Conservation (phyloP, 2,797 vertebrate species). For the Corythornis leucogaster region DNA sequence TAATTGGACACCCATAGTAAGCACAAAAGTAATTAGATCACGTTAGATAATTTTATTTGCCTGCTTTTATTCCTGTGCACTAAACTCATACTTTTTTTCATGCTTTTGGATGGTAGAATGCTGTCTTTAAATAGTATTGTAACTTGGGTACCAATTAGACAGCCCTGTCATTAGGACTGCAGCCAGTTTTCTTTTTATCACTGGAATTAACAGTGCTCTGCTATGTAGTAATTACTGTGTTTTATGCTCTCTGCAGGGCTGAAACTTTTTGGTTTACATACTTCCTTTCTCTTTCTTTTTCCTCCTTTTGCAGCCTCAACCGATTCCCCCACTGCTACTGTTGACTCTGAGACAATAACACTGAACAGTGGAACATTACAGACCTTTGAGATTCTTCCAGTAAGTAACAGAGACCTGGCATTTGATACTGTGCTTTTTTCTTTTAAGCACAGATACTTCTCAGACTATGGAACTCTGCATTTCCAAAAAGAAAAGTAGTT, state of each 20-base stretch:
- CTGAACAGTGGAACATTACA: conserved; percentile 93
- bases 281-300: neutral
- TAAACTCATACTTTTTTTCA: neutral
- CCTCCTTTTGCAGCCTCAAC: conserved; percentile 76
- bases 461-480: neutral
- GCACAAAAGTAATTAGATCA: neutral
- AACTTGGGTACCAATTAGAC: conserved; percentile 16
- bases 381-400: conserved; percentile 97
- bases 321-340: conserved; percentile 81
- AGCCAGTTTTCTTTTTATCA: conserved; percentile 3
- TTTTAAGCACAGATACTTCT: neutral
- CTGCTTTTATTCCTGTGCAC: neutral
- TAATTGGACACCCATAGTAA: neutral
- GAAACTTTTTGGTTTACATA: conserved; percentile 3
- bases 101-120: neutral
- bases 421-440: neutral
- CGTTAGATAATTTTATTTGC: neutral
- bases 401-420: conserved; percentile 76
- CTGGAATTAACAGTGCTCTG: neutral
- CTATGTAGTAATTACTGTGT: conserved; percentile 23
- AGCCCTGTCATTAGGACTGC: conserved; percentile 11
- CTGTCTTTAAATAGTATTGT: neutral
- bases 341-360: conserved; percentile 92
- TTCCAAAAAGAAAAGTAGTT: neutral
- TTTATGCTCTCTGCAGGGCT: neutral